Conservation (phyloP, 2,888 invertebrate species). For the Limenitis camilla region DNA sequence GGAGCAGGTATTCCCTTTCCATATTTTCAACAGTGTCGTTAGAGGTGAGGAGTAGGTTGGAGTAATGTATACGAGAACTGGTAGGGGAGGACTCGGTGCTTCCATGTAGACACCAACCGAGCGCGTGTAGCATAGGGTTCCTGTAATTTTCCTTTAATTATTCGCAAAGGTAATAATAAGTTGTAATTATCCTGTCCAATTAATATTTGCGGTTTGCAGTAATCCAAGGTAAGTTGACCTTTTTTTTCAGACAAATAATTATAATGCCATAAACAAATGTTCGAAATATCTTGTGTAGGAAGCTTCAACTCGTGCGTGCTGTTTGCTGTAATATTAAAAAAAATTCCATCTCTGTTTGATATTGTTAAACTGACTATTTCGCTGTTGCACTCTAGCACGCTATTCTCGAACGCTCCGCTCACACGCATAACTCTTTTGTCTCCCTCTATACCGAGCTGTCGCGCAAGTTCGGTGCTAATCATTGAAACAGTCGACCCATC, state of each 20-base stretch:
- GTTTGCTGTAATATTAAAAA: slow-evolving; percentile 16
- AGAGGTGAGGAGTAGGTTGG: not conserved
- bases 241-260: slow-evolving; percentile 8
- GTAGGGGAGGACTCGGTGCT: not conserved
- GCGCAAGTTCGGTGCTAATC: slow-evolving; percentile 21
- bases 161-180: slow-evolving; percentile 25
- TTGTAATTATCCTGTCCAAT: slow-evolving; percentile 33
- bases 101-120: slow-evolving; percentile 11
- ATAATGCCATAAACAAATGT: not conserved
- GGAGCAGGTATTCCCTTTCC: not conserved
- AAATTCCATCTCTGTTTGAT: slow-evolving; percentile 14
- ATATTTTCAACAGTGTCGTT: not conserved
- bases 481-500: slow-evolving; percentile 29
- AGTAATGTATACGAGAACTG: too few relatives aligned
- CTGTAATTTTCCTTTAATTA: not conserved
- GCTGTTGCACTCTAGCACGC: not conserved
- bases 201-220: slow-evolving; percentile 25
- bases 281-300: slow-evolving; percentile 22
- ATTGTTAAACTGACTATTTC: slow-evolving; percentile 16
- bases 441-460: slow-evolving; percentile 18
- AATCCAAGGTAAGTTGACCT: slow-evolving; percentile 5
- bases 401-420: slow-evolving; percentile 21
- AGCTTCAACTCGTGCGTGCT: slow-evolving; percentile 26
- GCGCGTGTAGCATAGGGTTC: slow-evolving; percentile 4
- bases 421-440: slow-evolving; percentile 21